Evolutionary conservation across 1,140 invertebrate genomes (phyloP).

Genomic region (Drosophila gunungcola): DNA sequence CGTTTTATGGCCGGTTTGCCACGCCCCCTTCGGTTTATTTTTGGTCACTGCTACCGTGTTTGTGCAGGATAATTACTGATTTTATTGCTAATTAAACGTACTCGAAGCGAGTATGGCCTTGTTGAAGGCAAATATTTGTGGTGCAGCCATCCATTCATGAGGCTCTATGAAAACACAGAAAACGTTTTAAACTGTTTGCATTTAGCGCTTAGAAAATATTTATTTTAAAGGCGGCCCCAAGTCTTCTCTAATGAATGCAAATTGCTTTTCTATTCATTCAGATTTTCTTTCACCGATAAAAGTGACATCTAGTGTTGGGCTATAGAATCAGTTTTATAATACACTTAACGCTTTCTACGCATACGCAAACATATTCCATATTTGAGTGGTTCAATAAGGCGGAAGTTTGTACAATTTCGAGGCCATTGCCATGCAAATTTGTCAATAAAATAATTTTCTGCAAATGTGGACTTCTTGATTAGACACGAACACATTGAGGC

Average conservation of each 20-base stretch:
- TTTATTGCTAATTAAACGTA: slow-evolving; percentile 36
- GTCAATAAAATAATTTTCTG: slow-evolving; percentile 63
- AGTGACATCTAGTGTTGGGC: background rate
- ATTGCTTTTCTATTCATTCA: background rate
- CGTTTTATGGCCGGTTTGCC: slow-evolving; percentile 16
- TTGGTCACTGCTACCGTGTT: slow-evolving; percentile 8
- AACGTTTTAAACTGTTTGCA: background rate
- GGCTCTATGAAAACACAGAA: slow-evolving; percentile 1
- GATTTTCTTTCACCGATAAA: background rate
- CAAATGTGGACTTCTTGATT: slow-evolving; percentile 27
- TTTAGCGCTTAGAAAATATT: background rate
- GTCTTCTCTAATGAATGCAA: background rate
- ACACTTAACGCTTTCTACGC: background rate
- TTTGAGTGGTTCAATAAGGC: slow-evolving; percentile 18
- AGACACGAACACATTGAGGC: slow-evolving; percentile 20
- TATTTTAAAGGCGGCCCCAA: background rate
- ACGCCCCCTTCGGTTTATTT: slow-evolving; percentile 9
- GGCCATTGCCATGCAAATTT: slow-evolving; percentile 63
- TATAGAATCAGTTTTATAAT: slow-evolving; percentile 1
- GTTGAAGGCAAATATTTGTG: no score
- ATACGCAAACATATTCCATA: background rate
- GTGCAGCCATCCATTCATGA: no score
- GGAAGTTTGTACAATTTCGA: slow-evolving; percentile 32
- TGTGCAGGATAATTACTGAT: slow-evolving; percentile 41
- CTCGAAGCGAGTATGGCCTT: slow-evolving; percentile 1